These are phyloP conservation scores for Cheilosia scutellata DNA, from an alignment of 2,888 invertebrate genomes.

Conservation along the genomic window DNA sequence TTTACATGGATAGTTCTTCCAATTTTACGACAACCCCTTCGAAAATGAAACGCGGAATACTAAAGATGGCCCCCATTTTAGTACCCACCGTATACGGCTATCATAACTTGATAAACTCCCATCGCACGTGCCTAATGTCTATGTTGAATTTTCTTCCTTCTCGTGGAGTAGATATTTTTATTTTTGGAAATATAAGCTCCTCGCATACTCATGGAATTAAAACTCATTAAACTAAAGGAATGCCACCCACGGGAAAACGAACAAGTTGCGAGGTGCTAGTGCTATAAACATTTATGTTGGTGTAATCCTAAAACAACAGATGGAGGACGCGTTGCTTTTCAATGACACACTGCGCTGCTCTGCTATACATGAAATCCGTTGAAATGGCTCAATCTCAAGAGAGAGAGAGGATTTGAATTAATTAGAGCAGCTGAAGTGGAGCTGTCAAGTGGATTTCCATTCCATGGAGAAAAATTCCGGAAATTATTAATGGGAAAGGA, in stretches of 20 bases:
- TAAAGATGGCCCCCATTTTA: constrained; percentile 1
- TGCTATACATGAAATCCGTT: not conserved
- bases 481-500: constrained; percentile 20
- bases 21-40: constrained; percentile 13
- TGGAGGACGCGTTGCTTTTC: not conserved
- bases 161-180: constrained; percentile 17
- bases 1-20: not conserved
- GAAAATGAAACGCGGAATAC: not conserved
- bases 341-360: not conserved
- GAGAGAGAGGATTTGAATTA: constrained; percentile 43
- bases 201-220: not conserved
- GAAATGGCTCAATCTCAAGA: constrained; percentile 59
- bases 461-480: not conserved
- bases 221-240: constrained; percentile 11
- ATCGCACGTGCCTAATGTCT: constrained; percentile 27
- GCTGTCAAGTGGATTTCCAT: constrained; percentile 44
- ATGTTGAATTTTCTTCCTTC: not conserved
- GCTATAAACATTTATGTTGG: constrained; percentile 48
- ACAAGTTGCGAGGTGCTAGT: constrained; percentile 13
- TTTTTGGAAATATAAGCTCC: constrained; percentile 13
- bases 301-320: constrained; percentile 54
- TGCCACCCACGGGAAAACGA: constrained; percentile 45
- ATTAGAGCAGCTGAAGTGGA: constrained; percentile 63
- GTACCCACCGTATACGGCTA: not conserved
- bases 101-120: constrained; percentile 15